These are phyloP conservation scores for Marronus borbonicus DNA, from an alignment of 2,888 invertebrate species.

Conservation along the genomic window DNA sequence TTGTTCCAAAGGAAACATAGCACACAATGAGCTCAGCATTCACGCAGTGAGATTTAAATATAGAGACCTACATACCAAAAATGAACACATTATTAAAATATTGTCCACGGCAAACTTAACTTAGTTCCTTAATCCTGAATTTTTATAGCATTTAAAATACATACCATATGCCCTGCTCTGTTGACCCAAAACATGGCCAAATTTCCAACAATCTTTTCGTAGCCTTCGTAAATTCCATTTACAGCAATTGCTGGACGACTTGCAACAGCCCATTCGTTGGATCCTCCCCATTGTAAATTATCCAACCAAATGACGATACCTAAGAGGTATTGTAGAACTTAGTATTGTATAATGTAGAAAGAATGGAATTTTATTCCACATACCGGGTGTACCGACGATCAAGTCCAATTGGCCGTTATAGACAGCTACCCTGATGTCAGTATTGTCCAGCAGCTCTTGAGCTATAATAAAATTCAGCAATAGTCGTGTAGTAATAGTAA, in stretches of 20 bases:
- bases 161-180: constrained; percentile 84
- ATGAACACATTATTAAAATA: no score
- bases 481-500: neutral
- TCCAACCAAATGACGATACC: constrained; percentile 77
- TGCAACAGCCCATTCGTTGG: constrained; percentile 74
- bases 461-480: neutral
- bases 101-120: no score
- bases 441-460: neutral
- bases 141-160: neutral
- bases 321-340: constrained; percentile 19
- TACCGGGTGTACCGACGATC: constrained; percentile 87
- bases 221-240: constrained; percentile 79
- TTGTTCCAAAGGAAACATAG: no score
- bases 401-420: constrained; percentile 88
- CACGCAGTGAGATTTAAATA: no score
- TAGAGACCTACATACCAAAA: no score
- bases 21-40: no score
- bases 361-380: constrained; percentile 52
- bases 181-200: constrained; percentile 85
- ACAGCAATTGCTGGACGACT: constrained; percentile 75
- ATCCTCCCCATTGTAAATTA: constrained; percentile 77
- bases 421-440: constrained; percentile 76
- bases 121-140: no score
- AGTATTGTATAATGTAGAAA: neutral
- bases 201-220: constrained; percentile 78